Conservation (phyloP, 2,113 vertebrate species). For the Blennius ocellaris region DNA sequence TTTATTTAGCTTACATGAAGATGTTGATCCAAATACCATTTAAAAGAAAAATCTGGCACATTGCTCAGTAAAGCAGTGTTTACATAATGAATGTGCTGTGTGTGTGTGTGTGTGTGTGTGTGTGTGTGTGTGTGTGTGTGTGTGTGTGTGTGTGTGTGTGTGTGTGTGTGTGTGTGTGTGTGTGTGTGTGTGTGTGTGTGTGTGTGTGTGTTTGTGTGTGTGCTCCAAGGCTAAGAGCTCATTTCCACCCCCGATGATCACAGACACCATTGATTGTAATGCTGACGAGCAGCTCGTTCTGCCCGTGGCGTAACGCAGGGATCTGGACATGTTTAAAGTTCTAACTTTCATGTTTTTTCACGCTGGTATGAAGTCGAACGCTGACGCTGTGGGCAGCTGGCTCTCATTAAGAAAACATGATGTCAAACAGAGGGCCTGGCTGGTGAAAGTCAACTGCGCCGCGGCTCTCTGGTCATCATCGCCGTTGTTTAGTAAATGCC, state of each 20-base stretch:
- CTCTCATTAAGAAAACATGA: conserved; percentile 77
- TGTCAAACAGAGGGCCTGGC: conserved; percentile 76
- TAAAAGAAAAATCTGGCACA: conserved; percentile 31
- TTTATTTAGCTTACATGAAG: conserved; percentile 36
- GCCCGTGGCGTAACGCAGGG: conserved; percentile 63
- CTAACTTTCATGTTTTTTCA: conserved; percentile 76
- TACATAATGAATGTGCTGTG: conserved; percentile 53
- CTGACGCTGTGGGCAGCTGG: conserved; percentile 76
- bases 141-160: conserved; percentile 40
- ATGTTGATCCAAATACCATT: conserved; percentile 50
- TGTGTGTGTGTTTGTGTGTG: conserved; percentile 39
- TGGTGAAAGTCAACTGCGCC: conserved; percentile 55
- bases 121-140: conserved; percentile 14
- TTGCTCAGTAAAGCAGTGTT: conserved; percentile 57
- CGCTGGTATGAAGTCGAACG: conserved; percentile 71
- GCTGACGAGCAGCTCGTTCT: conserved; percentile 71
- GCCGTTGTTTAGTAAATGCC: conserved; percentile 11
- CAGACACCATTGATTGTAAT: conserved; percentile 78
- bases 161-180: conserved; percentile 43
- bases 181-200: conserved; percentile 17
- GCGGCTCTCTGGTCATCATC: conserved; percentile 3
- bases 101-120: conserved; percentile 33
- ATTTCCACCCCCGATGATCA: conserved; percentile 79
- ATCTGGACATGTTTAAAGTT: conserved; percentile 82
- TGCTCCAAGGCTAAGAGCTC: conserved; percentile 71